Percentiles rank a stretch among this genome's conserved stretches.
phyloP scores from a whole-genome alignment of 2,113 vertebrate genomes.

The Callipepla squamata region DNA sequence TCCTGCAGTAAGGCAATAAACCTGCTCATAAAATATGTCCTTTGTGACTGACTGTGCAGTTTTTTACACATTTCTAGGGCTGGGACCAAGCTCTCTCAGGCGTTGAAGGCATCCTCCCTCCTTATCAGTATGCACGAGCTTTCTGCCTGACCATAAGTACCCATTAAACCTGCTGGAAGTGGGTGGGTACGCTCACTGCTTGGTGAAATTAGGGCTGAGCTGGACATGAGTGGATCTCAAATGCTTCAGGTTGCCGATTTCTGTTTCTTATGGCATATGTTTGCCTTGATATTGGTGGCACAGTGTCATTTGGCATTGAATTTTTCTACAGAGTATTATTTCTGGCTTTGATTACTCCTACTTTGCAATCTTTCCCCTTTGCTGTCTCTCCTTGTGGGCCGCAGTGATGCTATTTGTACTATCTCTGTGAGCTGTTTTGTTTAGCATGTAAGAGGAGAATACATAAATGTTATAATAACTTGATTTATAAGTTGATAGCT shows the following conservation, averaged over 20 bases:
- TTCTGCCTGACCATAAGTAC: rapidly evolving
- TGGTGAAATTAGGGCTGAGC: rapidly evolving
- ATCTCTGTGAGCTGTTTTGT: background rate
- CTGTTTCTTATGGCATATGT: background rate
- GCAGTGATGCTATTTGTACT: background rate
- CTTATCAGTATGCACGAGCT: rapidly evolving
- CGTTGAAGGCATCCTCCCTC: background rate
- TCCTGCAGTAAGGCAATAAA: background rate
- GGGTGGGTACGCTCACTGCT: rapidly evolving
- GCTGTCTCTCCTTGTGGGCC: background rate
- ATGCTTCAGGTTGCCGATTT: background rate
- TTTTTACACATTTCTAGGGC: background rate
- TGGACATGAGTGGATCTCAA: background rate
- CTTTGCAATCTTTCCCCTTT: background rate
- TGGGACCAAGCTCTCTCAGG: background rate
- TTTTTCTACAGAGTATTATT: background rate
- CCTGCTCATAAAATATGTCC: constrained; percentile 1
- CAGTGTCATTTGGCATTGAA: background rate
- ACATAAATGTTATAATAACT: constrained; percentile 31
- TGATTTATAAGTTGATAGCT: constrained; percentile 13
- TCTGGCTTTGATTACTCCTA: background rate
- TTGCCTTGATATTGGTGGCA: background rate
- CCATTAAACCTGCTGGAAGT: background rate
- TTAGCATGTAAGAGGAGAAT: background rate
- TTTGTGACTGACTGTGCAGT: background rate